Evolutionary conservation across 2,797 vertebrate genomes (phyloP).

Genomic region (Prionace glauca): DNA sequence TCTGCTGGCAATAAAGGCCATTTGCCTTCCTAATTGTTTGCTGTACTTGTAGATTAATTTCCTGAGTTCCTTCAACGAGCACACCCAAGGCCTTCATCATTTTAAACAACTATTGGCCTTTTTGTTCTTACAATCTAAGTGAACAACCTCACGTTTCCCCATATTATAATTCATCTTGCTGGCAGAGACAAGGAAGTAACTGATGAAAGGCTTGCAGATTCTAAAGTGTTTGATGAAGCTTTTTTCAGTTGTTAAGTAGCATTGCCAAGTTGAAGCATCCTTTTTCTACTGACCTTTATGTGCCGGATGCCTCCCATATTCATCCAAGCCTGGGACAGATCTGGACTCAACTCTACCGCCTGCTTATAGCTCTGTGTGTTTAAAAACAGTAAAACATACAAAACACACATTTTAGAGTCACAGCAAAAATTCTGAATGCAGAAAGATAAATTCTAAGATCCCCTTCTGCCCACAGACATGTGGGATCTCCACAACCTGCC

Average conservation of each 20-base stretch:
- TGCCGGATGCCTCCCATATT: constrained; percentile 98
- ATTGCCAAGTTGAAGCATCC: neutral
- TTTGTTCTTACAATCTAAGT: neutral
- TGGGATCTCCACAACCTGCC: no score
- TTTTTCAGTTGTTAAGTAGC: neutral
- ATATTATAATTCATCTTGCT: neutral
- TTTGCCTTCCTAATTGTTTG: neutral
- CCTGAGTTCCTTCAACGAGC: neutral
- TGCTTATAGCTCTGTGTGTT: constrained; percentile 74
- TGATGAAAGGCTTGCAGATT: neutral
- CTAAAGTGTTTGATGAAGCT: neutral
- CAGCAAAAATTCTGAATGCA: neutral
- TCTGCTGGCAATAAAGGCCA: neutral
- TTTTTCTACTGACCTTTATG: constrained; percentile 72
- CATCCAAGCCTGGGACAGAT: constrained; percentile 97
- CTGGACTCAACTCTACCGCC: constrained; percentile 81
- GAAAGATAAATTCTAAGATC: neutral
- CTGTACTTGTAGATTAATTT: neutral
- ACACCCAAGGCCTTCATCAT: neutral
- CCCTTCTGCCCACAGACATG: neutral
- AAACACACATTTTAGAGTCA: neutral
- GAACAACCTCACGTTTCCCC: neutral
- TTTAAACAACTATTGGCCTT: neutral
- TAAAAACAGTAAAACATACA: neutral
- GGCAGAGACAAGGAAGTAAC: neutral